Base-by-base conservation (phyloP, 2,113 vertebrate species). In the Calyptomena viridis region DNA sequence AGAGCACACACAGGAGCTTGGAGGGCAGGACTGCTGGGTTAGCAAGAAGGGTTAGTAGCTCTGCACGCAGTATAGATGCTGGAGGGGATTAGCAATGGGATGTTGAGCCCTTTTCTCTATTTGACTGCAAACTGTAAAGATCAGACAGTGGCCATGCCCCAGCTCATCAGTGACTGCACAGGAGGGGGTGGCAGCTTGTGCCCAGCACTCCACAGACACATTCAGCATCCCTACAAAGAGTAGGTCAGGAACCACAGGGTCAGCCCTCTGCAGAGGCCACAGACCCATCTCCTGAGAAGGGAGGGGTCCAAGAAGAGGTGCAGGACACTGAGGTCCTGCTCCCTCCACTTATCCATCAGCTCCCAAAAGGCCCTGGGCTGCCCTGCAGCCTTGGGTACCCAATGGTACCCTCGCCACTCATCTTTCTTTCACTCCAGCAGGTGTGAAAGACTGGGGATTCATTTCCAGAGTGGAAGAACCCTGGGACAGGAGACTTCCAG, bases 1-100 rank as follows among this genome's bases (percentile, higher is more conserved):
- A 85, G 52, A 35, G 66, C 2, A 5, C 62, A 53, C 74, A 75
- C 5, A 53, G 64, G 20, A 81, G 68, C 27, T 35, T 58, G 35
- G 33, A 95, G 66, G 40, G 50, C 64, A 85, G 33, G 53, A 79
- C 42, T 71, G 59, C 13, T 42, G 35, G 56, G 80, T 94, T 88
- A 96, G 89, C 64, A 88, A 59, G 39, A 84, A 94, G 23, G 60
- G 90, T 95, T 88, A 93, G 90, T 81, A 88, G 86, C 40, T 93
- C 42, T 77, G 84, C 71, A 79, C 3, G 1, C 21, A 71, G 42
- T 35, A 50, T 1, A 75, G 62, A 42, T 69, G 49, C 55, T 83
- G 53, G 68, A 92, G 21, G 5, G n/a, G 39, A 90, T 88, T 78
- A 90, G 93, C 73, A 68, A 35, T n/a, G 40, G 40, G 80, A 90